phyloP scores from a whole-genome alignment of 2,113 vertebrate species.

The Petromus typicus region DNA sequence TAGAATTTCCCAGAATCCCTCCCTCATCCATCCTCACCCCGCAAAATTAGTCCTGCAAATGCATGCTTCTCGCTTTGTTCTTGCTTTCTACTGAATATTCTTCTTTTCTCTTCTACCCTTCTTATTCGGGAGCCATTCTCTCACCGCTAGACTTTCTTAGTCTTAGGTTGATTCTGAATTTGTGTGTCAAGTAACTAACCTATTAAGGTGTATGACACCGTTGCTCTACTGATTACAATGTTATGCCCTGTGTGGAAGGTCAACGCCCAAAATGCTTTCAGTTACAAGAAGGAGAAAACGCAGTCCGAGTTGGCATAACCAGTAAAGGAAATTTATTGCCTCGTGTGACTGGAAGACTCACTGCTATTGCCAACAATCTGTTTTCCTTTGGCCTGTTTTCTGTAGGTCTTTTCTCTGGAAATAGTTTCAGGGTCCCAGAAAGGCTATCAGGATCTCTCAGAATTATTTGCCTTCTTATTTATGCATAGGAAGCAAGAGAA shows the following conservation, averaged over 20 bases:
- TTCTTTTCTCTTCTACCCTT: background rate
- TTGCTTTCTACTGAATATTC: background rate
- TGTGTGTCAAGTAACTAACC: background rate
- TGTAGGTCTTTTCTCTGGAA: background rate
- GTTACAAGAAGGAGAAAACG: background rate
- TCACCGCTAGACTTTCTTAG: background rate
- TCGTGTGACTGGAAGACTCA: background rate
- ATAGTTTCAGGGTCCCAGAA: background rate
- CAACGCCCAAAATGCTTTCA: background rate
- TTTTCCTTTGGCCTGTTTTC: constrained; percentile 16
- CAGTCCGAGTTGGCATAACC: background rate
- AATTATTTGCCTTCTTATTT: background rate
- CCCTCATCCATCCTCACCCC: background rate
- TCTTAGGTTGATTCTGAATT: background rate
- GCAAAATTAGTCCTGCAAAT: background rate
- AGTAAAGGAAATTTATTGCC: background rate
- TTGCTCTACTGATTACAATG: background rate
- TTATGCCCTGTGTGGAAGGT: background rate
- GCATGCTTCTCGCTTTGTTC: background rate
- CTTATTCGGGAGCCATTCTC: background rate
- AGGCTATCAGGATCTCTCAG: constrained; percentile 4
- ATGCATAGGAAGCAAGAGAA: background rate
- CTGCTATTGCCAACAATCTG: background rate
- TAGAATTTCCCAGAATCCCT: background rate
- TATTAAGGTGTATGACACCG: background rate